Evolutionary conservation across 2,113 vertebrate genomes (phyloP), one percentile per base, ranked within the genome.

Genomic region (Oryzias curvinotus): DNA sequence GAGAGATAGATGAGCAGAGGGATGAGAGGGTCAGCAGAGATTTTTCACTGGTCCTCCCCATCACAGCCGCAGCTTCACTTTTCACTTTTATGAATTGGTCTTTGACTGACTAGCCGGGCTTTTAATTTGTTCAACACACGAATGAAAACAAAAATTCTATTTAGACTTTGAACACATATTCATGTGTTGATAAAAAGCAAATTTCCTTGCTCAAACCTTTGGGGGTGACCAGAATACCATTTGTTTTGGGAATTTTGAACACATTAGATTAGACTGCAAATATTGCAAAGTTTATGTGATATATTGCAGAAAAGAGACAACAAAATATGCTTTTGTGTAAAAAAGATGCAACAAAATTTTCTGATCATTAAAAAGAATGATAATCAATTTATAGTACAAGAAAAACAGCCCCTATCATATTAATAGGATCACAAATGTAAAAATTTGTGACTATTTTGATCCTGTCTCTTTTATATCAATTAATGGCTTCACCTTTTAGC

Each of bases 1-100:
- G 93, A 89, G 94, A 98, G 95, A 98, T 97, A 97, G 96, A 99
- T 98, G 95, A 94, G 90, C 85, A 52, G 85, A 90, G 93, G 94
- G 94, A 98, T 88, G 94, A 93, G 90, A 94, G 94, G 96, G 95
- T 98, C 96, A 98, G 93, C 93, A 93, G 92, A 91, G 93, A 92
- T 94, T 96, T 94, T 93, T 93, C 92, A 92, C 89, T 92, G 93
- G 92, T 92, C 92, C 90, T 90, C 92, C 92, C 93, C 93, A 92
- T 93, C 95, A 96, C 91, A 89, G 91, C 57, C 18, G 85, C 90
- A 88, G 92, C 91, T 90, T 91, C 89, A 93, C 93, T 94, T 93
- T 95, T 95, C 93, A 90, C 52, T 78, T 92, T 92, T 94, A 95
- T 88, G 84, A 94, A 95, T 94, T 89, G 94, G 89, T 95, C 93